Evolutionary conservation across 1,140 invertebrate genomes (phyloP).

Genomic region (Geopemphigus sp.): DNA sequence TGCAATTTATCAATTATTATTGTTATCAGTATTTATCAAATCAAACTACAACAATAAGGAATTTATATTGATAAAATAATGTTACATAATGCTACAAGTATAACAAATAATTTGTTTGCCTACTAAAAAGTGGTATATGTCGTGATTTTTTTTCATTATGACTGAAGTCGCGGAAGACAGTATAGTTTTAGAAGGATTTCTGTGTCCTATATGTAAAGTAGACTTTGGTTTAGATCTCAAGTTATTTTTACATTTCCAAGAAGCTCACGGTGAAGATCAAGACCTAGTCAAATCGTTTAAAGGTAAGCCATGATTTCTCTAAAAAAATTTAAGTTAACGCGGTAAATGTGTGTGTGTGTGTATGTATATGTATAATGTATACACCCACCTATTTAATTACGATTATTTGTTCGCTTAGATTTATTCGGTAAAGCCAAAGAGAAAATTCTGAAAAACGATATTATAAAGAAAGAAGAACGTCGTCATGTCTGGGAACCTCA

Average conservation of each 20-base stretch:
- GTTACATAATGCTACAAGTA: too few species aligned
- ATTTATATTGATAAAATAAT: too few species aligned
- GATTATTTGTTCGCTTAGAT: constrained; percentile 26
- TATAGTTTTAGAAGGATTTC: constrained; percentile 82
- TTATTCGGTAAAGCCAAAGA: constrained; percentile 46
- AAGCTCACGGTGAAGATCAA: constrained; percentile 82
- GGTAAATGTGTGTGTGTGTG: too few species aligned
- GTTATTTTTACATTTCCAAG: constrained; percentile 84
- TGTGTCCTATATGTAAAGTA: constrained; percentile 89
- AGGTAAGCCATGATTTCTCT: constrained; percentile 60
- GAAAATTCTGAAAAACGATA: constrained; percentile 48
- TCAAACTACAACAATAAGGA: too few species aligned
- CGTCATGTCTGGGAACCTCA: neutral
- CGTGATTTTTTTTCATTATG: neutral
- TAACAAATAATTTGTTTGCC: too few species aligned
- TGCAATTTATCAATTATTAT: too few species aligned
- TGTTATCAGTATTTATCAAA: neutral
- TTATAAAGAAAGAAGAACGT: constrained; percentile 21
- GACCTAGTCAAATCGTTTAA: constrained; percentile 87
- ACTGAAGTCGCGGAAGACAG: constrained; percentile 55
- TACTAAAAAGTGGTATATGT: neutral
- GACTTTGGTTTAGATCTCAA: constrained; percentile 80
- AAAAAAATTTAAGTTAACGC: too few species aligned
- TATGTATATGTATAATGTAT: too few species aligned
- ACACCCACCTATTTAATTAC: constrained; percentile 13